phyloP scores from a whole-genome alignment of 1,140 invertebrate genomes.

The Drosophila ohnishii region DNA sequence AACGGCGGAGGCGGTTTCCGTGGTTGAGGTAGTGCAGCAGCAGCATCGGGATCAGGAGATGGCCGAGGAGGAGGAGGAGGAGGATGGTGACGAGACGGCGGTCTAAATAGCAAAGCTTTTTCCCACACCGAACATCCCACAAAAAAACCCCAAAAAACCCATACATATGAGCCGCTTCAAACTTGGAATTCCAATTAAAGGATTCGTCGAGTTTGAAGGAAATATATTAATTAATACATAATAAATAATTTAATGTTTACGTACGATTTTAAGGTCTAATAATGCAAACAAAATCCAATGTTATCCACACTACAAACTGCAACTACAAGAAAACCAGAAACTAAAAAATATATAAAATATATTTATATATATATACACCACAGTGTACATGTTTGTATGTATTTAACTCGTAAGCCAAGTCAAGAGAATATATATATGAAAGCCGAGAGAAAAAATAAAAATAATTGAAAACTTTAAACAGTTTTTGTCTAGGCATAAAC shows the following conservation, averaged over 20 bases:
- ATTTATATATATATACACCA: slow-evolving; percentile 49
- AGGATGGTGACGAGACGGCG: slow-evolving; percentile 27
- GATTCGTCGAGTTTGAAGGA: slow-evolving; percentile 12
- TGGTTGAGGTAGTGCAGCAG: slow-evolving; percentile 67
- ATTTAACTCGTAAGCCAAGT: slow-evolving; percentile 75
- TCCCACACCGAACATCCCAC: slow-evolving; percentile 9
- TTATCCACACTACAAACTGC: slow-evolving; percentile 55
- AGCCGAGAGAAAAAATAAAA: slow-evolving; percentile 26
- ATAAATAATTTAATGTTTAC: slow-evolving; percentile 66
- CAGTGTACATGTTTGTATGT: slow-evolving; percentile 75
- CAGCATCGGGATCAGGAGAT: slow-evolving; percentile 33
- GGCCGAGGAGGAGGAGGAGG: slow-evolving; percentile 38
- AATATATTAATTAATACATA: slow-evolving; percentile 50
- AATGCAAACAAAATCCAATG: slow-evolving; percentile 57
- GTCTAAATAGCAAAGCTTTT: slow-evolving; percentile 46
- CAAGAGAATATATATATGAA: slow-evolving; percentile 51
- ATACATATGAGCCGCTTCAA: slow-evolving; percentile 50
- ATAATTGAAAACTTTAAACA: slow-evolving; percentile 37
- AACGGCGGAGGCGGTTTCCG: slow-evolving; percentile 74
- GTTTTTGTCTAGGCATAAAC: slow-evolving; percentile 4
- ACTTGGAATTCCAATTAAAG: slow-evolving; percentile 7
- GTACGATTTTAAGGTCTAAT: slow-evolving; percentile 59
- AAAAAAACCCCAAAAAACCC: slow-evolving; percentile 22
- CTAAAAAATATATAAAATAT: slow-evolving; percentile 69
- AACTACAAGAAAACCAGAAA: slow-evolving; percentile 27